phyloP scores from a whole-genome alignment of 2,888 invertebrate genomes.

The Dryadula phaetusa region DNA sequence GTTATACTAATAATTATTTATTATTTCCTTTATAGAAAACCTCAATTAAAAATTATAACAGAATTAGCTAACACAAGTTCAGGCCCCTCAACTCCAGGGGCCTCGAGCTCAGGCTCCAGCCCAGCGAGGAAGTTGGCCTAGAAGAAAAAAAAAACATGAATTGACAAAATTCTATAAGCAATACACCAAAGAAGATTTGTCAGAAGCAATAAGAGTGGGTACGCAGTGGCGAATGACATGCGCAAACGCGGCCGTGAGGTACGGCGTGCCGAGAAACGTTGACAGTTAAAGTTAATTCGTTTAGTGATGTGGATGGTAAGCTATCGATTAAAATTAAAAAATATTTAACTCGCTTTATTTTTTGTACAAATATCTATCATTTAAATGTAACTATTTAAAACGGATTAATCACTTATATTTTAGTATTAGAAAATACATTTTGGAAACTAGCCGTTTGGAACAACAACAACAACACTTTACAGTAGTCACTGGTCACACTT shows the following conservation, averaged over 20 bases:
- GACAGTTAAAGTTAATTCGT: conserved; percentile 38
- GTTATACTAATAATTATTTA: too few species aligned
- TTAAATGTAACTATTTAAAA: too few species aligned
- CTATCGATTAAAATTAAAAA: neutral
- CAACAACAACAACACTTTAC: too few species aligned
- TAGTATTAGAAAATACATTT: too few species aligned
- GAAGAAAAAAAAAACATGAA: conserved; percentile 33
- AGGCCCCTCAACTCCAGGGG: conserved; percentile 16
- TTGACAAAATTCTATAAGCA: conserved; percentile 53
- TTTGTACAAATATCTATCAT: too few species aligned
- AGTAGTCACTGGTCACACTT: too few species aligned
- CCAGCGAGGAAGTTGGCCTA: conserved; percentile 32
- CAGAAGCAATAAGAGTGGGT: conserved; percentile 52
- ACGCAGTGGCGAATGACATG: conserved; percentile 46
- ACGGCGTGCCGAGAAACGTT: conserved; percentile 61
- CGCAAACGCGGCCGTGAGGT: conserved; percentile 51
- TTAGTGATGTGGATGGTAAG: conserved; percentile 36
- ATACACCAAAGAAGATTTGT: conserved; percentile 54
- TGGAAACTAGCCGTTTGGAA: too few species aligned
- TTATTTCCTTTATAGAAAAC: conserved; percentile 3
- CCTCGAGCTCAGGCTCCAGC: neutral
- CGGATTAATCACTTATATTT: too few species aligned
- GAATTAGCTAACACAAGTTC: conserved; percentile 5
- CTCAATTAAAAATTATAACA: neutral
- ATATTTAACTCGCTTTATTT: too few species aligned